A percentile compares a stretch with the other conserved stretches of the same genome.
phyloP scores from a whole-genome alignment of 2,888 invertebrate genomes.

The Agriopis leucophaearia region DNA sequence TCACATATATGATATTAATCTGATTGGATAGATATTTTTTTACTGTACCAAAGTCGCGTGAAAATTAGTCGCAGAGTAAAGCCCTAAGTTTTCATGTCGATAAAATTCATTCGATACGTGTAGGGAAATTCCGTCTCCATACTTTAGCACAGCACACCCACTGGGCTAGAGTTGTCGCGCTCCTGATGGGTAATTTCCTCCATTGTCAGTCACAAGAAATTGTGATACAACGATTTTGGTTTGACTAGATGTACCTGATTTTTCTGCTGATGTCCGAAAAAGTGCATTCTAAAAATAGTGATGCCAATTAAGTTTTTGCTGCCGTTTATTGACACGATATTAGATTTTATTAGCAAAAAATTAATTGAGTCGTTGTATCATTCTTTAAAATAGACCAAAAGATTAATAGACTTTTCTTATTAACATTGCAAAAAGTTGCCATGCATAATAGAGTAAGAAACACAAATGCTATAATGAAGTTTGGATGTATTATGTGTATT shows the following conservation, averaged over 20 bases:
- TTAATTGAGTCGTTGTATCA: slow-evolving; percentile 6
- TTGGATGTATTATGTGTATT: no score
- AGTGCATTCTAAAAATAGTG: slow-evolving; percentile 4
- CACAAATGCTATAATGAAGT: neutral
- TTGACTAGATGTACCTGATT: slow-evolving; percentile 30
- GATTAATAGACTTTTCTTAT: neutral
- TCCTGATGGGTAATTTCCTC: slow-evolving; percentile 82
- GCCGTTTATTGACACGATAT: neutral
- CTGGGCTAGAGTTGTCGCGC: slow-evolving; percentile 69
- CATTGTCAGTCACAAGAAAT: slow-evolving; percentile 82
- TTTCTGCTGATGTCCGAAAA: neutral
- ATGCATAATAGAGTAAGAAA: slow-evolving; percentile 2
- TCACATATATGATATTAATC: no score
- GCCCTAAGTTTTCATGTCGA: no score
- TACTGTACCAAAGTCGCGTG: no score
- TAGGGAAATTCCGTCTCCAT: slow-evolving; percentile 55
- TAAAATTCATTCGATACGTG: no score
- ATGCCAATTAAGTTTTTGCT: slow-evolving; percentile 10
- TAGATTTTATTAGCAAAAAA: slow-evolving; percentile 8
- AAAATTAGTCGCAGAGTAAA: no score
- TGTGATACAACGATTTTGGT: slow-evolving; percentile 50
- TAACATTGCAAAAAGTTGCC: neutral
- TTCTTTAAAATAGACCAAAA: slow-evolving; percentile 2
- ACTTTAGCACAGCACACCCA: slow-evolving; percentile 54
- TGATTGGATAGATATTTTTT: no score